These are phyloP conservation scores for Melanostoma mellinum DNA, from an alignment of 2,888 invertebrate genomes.

Conservation along the genomic window DNA sequence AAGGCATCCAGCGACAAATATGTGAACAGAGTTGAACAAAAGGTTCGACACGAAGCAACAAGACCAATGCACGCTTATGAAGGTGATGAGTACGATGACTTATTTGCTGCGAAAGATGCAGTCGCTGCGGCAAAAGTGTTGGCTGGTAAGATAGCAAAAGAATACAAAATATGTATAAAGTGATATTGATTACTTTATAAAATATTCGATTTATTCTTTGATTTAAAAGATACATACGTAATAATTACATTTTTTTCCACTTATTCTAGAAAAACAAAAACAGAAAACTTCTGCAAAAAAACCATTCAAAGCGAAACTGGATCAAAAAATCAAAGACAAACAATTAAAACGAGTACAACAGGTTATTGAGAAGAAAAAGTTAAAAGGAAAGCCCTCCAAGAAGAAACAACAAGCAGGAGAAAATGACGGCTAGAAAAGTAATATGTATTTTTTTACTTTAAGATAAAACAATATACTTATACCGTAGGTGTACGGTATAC, in stretches of 20 bases:
- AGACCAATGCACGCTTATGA: slow-evolving; percentile 89
- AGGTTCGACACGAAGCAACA: slow-evolving; percentile 88
- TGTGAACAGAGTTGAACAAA: slow-evolving; percentile 90
- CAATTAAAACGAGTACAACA: slow-evolving; percentile 77
- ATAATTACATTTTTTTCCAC: not conserved
- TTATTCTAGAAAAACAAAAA: slow-evolving; percentile 52
- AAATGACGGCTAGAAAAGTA: slow-evolving; percentile 1
- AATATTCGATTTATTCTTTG: not conserved
- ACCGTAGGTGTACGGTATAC: too few species aligned
- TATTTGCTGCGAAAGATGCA: slow-evolving; percentile 88
- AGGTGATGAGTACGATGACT: slow-evolving; percentile 88
- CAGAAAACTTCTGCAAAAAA: slow-evolving; percentile 74
- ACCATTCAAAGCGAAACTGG: slow-evolving; percentile 76
- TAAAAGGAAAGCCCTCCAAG: slow-evolving; percentile 75
- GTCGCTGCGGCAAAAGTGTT: slow-evolving; percentile 85
- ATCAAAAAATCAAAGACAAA: slow-evolving; percentile 79
- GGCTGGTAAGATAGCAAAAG: slow-evolving; percentile 76
- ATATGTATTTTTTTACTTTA: slow-evolving; percentile 10
- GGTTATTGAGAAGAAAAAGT: slow-evolving; percentile 78
- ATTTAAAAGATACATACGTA: too few species aligned
- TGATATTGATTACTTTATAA: not conserved
- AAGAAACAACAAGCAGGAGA: slow-evolving; percentile 27
- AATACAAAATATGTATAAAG: not conserved
- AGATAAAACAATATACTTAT: slow-evolving; percentile 28
- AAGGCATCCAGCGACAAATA: slow-evolving; percentile 89